These are phyloP conservation scores for Meloidogyne floridensis DNA, from an alignment of 1,140 invertebrate species.

Conservation along the genomic window DNA sequence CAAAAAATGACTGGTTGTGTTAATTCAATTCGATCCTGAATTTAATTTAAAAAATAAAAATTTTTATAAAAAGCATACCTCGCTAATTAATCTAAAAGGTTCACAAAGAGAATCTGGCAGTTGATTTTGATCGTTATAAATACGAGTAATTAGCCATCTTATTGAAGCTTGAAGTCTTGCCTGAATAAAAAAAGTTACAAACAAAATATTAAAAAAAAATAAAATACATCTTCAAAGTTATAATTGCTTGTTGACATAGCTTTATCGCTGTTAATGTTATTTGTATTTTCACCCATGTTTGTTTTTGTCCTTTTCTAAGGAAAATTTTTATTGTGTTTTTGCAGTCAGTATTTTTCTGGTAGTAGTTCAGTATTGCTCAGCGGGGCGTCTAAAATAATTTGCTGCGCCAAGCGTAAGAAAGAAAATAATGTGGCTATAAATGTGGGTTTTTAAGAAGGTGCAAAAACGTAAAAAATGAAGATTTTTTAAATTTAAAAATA, in stretches of 20 bases:
- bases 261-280: slow-evolving; percentile 9
- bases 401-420: background rate
- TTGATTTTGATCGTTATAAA: slow-evolving; percentile 81
- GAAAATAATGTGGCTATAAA: background rate
- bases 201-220: background rate
- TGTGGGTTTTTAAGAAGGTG: background rate
- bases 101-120: slow-evolving; percentile 89
- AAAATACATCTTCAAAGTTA: slow-evolving; percentile 12
- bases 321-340: background rate
- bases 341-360: background rate
- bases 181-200: slow-evolving; percentile 71
- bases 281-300: background rate
- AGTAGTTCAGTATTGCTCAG: background rate
- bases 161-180: slow-evolving; percentile 93
- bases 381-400: background rate
- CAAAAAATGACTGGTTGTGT: slow-evolving; percentile 88
- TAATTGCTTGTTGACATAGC: slow-evolving; percentile 20
- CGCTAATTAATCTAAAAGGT: slow-evolving; percentile 76
- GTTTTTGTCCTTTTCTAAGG: background rate
- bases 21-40: slow-evolving; percentile 84
- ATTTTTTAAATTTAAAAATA: background rate
- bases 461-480: background rate
- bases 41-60: slow-evolving; percentile 34
- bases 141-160: slow-evolving; percentile 93
- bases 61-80: slow-evolving; percentile 26